These are phyloP conservation scores for Siniperca chuatsi DNA, from an alignment of 2,113 vertebrate species.

Conservation along the genomic window DNA sequence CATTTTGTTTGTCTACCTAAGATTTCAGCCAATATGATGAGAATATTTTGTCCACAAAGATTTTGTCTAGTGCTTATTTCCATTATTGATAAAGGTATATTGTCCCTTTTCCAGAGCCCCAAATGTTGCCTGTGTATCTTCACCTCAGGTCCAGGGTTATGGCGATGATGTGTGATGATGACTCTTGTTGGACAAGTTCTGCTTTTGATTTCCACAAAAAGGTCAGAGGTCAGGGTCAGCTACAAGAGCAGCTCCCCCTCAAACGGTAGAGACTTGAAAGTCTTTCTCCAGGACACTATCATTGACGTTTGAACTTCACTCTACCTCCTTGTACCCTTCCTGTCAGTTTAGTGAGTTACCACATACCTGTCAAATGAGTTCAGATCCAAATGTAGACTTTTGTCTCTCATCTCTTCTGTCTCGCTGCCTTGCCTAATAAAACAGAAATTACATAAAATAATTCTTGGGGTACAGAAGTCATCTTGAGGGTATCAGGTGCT, in stretches of 20 bases:
- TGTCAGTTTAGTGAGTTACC: neutral
- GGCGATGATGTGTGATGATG: slow-evolving; percentile 2
- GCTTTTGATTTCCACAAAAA: slow-evolving; percentile 1
- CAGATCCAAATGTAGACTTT: slow-evolving; percentile 16
- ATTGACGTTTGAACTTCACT: slow-evolving; percentile 29
- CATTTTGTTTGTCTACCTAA: neutral
- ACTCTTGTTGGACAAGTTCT: neutral
- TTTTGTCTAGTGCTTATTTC: neutral
- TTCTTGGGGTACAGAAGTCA: slow-evolving; percentile 64
- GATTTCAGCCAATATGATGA: neutral
- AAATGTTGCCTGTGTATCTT: neutral
- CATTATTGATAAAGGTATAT: neutral
- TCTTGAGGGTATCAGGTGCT: slow-evolving; percentile 80
- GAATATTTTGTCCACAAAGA: neutral
- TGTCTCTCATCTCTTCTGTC: neutral
- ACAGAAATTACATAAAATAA: slow-evolving; percentile 59
- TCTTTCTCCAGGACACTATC: neutral
- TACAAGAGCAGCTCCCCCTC: neutral
- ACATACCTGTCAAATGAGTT: slow-evolving; percentile 3
- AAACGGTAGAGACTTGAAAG: neutral
- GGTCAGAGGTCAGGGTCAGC: slow-evolving; percentile 18
- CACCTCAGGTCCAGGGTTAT: neutral
- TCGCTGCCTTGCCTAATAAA: slow-evolving; percentile 8
- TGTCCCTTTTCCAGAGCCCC: neutral
- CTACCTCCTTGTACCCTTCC: neutral